Base-by-base conservation (phyloP, 1,140 invertebrate species). In the Drosophila sechellia region DNA sequence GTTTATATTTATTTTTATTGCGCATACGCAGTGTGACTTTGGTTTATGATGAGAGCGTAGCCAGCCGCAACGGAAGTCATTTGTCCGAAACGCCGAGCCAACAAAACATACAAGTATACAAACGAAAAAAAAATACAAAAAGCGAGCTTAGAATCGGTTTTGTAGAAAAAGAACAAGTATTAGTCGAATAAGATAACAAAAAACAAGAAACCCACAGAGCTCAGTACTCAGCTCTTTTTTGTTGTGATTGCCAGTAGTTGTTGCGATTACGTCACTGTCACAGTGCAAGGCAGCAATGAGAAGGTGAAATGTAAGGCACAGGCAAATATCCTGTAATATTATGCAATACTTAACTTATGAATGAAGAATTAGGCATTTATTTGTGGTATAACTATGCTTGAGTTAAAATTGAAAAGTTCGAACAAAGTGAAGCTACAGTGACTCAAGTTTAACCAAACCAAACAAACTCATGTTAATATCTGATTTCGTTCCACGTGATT, bases 41-140 rank as follows among this genome's bases (percentile, higher is more conserved):
- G 20, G 54, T 77, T 84, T 72, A 80, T 70, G 64, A 68, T 76
- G 60, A 57, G 57, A 75, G 60, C 66, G 37, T 39, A 79, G 71
- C 77, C 54, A 66, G 68, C 70, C 65, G 49, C 70, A 86, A 69
- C 83, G 83, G 83, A 86, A 87, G 83, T 86, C 79, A 83, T 86
- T 86, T 86, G 83, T 86, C 79, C 74, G 83, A 63, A 42, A 59
- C 35, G 37, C 48, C 53, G 35, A 17, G 59, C 49, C 59, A 40
- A 66, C 65, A 40, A 70, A 40, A 71, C 69, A 40, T 17, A 50
- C 45, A 49, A 10, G 48, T 5, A 22, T 59, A 37, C 61, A 79
- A 43, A 63, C 35, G 71, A 78, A 71, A 39, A 46, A 70, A 31
- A 31, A 31, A 31, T 31, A 31, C 31, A 31, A 31, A 31, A 74